phyloP scores from a whole-genome alignment of 2,113 vertebrate genomes.

The Muntiacus muntjak region DNA sequence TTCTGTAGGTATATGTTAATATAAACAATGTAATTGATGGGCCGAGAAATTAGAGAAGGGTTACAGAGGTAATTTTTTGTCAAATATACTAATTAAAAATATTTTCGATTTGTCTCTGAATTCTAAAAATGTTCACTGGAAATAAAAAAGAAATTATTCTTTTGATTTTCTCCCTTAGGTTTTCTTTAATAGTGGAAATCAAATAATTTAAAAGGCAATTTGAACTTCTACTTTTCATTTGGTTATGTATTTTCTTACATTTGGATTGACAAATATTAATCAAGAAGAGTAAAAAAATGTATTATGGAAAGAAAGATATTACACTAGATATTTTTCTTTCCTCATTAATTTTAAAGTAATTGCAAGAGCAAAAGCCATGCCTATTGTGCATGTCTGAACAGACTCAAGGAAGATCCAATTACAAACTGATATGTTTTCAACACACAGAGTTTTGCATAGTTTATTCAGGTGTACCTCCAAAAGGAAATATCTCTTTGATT shows the following conservation, averaged over 20 bases:
- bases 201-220: conserved; percentile 63
- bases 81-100: neutral
- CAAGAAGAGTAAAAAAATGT: conserved; percentile 48
- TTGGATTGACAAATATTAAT: too few species aligned
- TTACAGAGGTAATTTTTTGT: neutral
- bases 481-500: neutral
- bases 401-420: conserved; percentile 62
- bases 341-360: conserved; percentile 66
- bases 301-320: conserved; percentile 40
- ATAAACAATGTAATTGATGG: neutral
- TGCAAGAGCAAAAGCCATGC: conserved; percentile 51
- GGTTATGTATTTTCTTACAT: conserved; percentile 31
- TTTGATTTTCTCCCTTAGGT: neutral
- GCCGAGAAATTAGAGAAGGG: neutral
- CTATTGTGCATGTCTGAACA: neutral
- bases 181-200: conserved; percentile 33
- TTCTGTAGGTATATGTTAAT: neutral
- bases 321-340: conserved; percentile 30
- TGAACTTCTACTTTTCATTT: conserved; percentile 39
- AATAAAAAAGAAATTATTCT: neutral
- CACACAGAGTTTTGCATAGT: conserved; percentile 49
- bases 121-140: neutral
- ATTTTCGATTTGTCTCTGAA: neutral
- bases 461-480: neutral
- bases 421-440: conserved; percentile 48